Evolutionary conservation across 2,113 vertebrate genomes (phyloP).

Genomic region (Chionodraco myersi): DNA sequence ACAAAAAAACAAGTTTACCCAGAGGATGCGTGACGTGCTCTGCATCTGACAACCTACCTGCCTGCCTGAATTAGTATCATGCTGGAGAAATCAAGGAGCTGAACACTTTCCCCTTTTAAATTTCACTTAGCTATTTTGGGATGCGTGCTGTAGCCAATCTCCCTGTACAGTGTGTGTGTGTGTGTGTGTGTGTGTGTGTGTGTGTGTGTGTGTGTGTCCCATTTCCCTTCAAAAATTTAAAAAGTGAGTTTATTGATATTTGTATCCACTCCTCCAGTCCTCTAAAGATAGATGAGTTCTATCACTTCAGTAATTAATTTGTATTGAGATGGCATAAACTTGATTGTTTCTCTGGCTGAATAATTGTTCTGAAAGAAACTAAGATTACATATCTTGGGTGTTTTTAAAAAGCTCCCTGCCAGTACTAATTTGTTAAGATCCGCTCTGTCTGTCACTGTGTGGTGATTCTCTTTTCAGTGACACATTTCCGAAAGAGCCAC

Average conservation of each 20-base stretch:
- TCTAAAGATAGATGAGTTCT: conserved; percentile 21
- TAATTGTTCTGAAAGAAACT: conserved; percentile 62
- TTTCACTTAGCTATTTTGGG: conserved; percentile 62
- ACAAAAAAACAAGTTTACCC: conserved; percentile 24
- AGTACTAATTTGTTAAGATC: conserved; percentile 62
- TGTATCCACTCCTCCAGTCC: conserved; percentile 29
- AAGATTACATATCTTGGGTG: conserved; percentile 58
- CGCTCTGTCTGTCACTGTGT: conserved; percentile 34
- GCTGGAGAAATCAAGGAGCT: conserved; percentile 56
- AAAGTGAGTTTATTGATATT: conserved; percentile 58
- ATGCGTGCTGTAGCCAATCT: conserved; percentile 24
- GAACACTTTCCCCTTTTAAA: conserved; percentile 57
- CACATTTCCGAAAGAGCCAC: conserved; percentile 52
- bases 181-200: too few species aligned
- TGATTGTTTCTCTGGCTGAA: conserved; percentile 57
- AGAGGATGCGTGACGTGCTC: conserved; percentile 24
- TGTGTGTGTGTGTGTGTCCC: conserved; percentile 40
- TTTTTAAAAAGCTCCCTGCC: conserved; percentile 54
- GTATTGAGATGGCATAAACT: conserved; percentile 34
- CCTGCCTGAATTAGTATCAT: conserved; percentile 50
- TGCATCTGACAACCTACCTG: conserved; percentile 41
- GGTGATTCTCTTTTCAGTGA: conserved; percentile 45
- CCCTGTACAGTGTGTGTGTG: not conserved
- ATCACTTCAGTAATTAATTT: conserved; percentile 48
- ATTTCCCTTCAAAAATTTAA: conserved; percentile 47